Evolutionary conservation across 2,797 vertebrate species (phyloP), one percentile per base, ranked within the genome.

Genomic region (Acanthurus lineatus): DNA sequence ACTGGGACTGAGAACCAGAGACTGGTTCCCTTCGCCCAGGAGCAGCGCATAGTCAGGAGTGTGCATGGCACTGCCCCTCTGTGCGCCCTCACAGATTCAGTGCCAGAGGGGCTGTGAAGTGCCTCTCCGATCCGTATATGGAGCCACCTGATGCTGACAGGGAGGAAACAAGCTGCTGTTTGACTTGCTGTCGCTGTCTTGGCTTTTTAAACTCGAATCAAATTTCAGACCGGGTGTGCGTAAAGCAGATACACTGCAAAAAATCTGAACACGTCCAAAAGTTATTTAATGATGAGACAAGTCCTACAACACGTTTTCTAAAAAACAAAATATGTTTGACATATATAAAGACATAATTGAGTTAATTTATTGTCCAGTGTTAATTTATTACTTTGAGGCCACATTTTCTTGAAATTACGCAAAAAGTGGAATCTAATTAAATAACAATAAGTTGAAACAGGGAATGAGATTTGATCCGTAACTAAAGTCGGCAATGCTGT

Each of bases 61-160:
- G 91, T 76, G 88, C 91, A 94, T 93, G 90, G 77, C 91, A 86
- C 88, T 83, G 82, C 88, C 82, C 81, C 81, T 77, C 75, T 77
- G 87, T 85, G 90, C 89, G 87, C 86, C 71, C 78, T 32, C 9
- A 66, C 79, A 66, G 81, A 69, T 32, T 2, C 76, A 53, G 76
- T 59, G 76, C 85, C 86, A 84, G 89, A 80, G 70, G 79, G 76
- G 74, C 89, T 69, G 63, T 6, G 73, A 45, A 48, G 84, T 54
- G 84, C 69, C 82, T 81, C 75, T 78, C 62, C 69, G 12, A 57
- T 56, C 87, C 80, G 51, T 87, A 77, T 87, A 81, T 72, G 91
- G 86, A 79, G 79, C 84, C 66, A 85, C 86, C 70, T 87, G 79
- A 16, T 47, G 73, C 66, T 22, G 58, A 12, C 66, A 9, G 10